A percentile compares a stretch with the other conserved stretches of the same genome.
phyloP scores from a whole-genome alignment of 2,888 invertebrate species.

The Augiades crinisus region DNA sequence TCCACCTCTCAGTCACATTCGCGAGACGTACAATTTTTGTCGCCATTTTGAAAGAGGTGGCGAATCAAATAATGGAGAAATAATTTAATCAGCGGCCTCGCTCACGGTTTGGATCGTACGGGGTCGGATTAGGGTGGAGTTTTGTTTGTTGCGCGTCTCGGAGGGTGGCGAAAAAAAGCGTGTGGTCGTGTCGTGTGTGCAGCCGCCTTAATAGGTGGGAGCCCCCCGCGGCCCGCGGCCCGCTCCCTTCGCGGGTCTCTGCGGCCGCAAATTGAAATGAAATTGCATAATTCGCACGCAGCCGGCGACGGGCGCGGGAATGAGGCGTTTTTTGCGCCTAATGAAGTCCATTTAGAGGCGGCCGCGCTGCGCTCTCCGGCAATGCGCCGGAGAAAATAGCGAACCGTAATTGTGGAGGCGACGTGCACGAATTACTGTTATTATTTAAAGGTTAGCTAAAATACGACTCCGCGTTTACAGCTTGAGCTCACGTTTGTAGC shows the following conservation, averaged over 20 bases:
- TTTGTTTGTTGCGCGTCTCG: slow-evolving; percentile 39
- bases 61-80: slow-evolving; percentile 77
- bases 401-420: slow-evolving; percentile 25
- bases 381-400: slow-evolving; percentile 20
- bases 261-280: slow-evolving; percentile 69
- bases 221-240: slow-evolving; percentile 32
- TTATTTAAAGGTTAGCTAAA: slow-evolving; percentile 29
- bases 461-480: no score
- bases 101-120: slow-evolving; percentile 45
- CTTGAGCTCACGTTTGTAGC: no score
- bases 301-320: slow-evolving; percentile 22
- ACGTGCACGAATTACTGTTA: slow-evolving; percentile 29
- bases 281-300: slow-evolving; percentile 70
- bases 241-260: slow-evolving; percentile 42
- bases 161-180: slow-evolving; percentile 64
- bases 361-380: slow-evolving; percentile 23
- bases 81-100: slow-evolving; percentile 66
- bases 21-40: slow-evolving; percentile 47
- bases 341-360: slow-evolving; percentile 59
- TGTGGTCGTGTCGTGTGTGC: slow-evolving; percentile 63
- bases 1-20: slow-evolving; percentile 15
- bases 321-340: slow-evolving; percentile 54
- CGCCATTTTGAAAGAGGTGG: slow-evolving; percentile 79
- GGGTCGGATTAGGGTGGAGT: slow-evolving; percentile 50
- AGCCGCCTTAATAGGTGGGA: slow-evolving; percentile 55